Base-by-base conservation (phyloP, 2,113 vertebrate species). In the Misgurnus anguillicaudatus region DNA sequence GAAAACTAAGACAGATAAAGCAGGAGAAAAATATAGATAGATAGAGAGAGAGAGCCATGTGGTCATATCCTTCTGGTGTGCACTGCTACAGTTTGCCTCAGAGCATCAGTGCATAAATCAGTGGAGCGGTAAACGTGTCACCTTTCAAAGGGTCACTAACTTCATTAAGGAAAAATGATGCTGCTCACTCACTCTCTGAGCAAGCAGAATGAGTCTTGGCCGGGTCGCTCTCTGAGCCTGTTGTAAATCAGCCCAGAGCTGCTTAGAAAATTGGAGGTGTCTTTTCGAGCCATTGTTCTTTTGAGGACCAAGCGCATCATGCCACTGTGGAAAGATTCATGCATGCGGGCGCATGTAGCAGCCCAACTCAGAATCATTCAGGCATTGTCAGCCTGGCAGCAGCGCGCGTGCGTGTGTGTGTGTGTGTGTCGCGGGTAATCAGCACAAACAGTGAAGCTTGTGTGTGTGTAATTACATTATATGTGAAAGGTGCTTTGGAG, bases 71-170 rank as follows among this genome's bases (percentile, higher is more conserved):
- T 77, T 67, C 41, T 39, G 51, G 83, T 81, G 48, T 76, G 71
- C 66, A 79, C 72, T 63, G 63, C 82, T 81, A 63, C 63, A 62
- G 85, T 84, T 80, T 89, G 89, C 88, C 87, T 89, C 79, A 80
- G 87, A 90, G 85, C 84, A 85, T 86, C 82, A 91, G 90, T 91
- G 90, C 89, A 89, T 92, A 93, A 92, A 92, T 94, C 90, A 91
- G 86, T 81, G 70, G 86, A 89, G 93, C 83, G 87, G 89, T 92
- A 91, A 92, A 92, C 87, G 90, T 92, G 92, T 93, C 92, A 92
- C 90, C 93, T 92, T 92, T 93, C 88, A 89, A 84, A 91, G 91
- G 92, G 92, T 93, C 92, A 93, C 89, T 92, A 91, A 91, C 91
- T 94, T 94, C 91, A 93, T 94, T 93, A 92, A 91, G 89, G 88